Evolutionary conservation across 2,797 vertebrate genomes (phyloP), one percentile per base, ranked within the genome.

Genomic region (Carcharodon carcharias): DNA sequence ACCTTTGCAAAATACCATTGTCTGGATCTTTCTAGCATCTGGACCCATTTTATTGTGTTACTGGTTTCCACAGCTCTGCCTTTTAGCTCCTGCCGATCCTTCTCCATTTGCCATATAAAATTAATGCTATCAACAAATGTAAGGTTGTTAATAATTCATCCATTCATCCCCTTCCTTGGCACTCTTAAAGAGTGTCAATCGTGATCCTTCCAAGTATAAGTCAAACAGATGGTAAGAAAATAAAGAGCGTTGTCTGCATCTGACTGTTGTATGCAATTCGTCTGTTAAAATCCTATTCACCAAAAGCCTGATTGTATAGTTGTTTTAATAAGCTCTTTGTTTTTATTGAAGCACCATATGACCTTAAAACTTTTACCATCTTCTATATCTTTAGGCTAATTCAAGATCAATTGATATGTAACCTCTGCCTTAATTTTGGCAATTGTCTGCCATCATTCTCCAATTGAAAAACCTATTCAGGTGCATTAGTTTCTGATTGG

Each of bases 251-350:
- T 93, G 61, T 67, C 63, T 93, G 61, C 63, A 93, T 93, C 91
- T n/a, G 65, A 93, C 91, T 93, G 61, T 65, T 67, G 61, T 67
- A 93, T 67, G 63, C 40, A 93, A 67, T n/a, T 45, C n/a, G 63
- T 63, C 89, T 92, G 89, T 61, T 92, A 40, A 92, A 63, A 63
- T 58, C 35, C 58, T 21, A 93, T 45, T 93, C n/a, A 40, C 21
- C 91, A 67, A 93, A 93, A 93, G n/a, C n/a, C 91, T 93, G 91
- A 93, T 93, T 67, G 91, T 93, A 93, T 93, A 93, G 45, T 93
- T 93, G 61, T 65, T 93, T 45, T 40, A 67, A 93, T 65, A 93
- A 93, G 91, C 61, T 40, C 89, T 67, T 67, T 67, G 63, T 93
- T 93, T 26, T 67, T 63, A 67, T 23, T 93, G n/a, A 93, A 93